These are phyloP conservation scores for Hylaeus anthracinus DNA, from an alignment of 1,140 invertebrate species.

Conservation along the genomic window DNA sequence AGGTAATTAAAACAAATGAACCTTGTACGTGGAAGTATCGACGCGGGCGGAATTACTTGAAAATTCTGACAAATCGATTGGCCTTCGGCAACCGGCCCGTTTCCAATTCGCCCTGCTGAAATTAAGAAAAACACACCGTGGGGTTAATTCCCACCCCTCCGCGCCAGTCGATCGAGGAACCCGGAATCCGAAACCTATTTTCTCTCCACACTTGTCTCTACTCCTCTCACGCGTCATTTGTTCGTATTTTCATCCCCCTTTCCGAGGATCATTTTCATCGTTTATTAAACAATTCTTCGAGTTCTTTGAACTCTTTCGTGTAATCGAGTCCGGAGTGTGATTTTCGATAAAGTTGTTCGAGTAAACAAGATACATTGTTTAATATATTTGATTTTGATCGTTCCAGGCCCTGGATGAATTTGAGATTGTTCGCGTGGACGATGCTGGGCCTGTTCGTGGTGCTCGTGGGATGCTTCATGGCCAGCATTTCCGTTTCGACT, in stretches of 20 bases:
- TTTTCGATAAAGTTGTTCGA: too few relatives aligned
- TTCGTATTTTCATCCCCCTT: too few relatives aligned
- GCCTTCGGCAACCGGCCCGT: conserved; percentile 27
- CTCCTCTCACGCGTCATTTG: not conserved
- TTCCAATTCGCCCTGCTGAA: conserved; percentile 14
- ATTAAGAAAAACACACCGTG: conserved; percentile 50
- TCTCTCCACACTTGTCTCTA: not conserved
- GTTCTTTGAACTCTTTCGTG: too few relatives aligned
- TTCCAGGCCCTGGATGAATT: conserved; percentile 50
- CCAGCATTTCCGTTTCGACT: conserved; percentile 28
- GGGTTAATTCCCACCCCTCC: conserved; percentile 22
- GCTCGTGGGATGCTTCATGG: conserved; percentile 44
- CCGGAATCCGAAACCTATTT: not conserved
- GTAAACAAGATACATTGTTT: too few relatives aligned
- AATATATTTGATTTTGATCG: not conserved
- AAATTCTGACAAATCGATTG: conserved; percentile 64
- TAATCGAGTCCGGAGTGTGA: too few relatives aligned
- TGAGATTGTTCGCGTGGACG: conserved; percentile 41
- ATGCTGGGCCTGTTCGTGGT: conserved; percentile 18
- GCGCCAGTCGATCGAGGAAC: not conserved
- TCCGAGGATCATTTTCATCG: too few relatives aligned
- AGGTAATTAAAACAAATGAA: conserved; percentile 63
- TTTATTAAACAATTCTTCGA: too few relatives aligned
- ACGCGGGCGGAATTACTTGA: conserved; percentile 37
- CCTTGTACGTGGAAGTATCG: not conserved